Conservation (phyloP, 2,113 vertebrate species). For the Cyrtonyx montezumae region DNA sequence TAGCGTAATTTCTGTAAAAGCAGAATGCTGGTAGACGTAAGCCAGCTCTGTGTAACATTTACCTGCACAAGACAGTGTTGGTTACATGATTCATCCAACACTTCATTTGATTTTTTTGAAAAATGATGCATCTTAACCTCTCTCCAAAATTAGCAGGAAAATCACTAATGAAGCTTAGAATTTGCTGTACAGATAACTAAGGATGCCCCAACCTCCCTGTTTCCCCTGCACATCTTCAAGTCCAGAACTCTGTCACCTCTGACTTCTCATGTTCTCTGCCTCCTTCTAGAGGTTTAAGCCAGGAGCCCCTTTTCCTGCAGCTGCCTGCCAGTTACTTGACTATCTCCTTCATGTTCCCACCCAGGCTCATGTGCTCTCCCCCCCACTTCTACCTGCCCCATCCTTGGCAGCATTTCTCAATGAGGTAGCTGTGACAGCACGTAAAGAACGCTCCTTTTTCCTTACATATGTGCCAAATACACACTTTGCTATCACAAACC, state of each 20-base stretch:
- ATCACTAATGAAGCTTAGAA: background rate
- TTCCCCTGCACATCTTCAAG: background rate
- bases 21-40: background rate
- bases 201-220: background rate
- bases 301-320: background rate
- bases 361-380: background rate
- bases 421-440: background rate
- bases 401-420: background rate
- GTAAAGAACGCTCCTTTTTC: background rate
- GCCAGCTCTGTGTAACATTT: background rate
- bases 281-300: background rate
- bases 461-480: background rate
- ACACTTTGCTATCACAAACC: conserved; percentile 7
- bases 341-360: background rate
- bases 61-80: background rate
- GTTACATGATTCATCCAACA: background rate
- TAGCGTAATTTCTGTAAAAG: background rate
- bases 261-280: background rate
- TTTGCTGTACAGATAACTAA: background rate
- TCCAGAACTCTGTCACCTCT: background rate
- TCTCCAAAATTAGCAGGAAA: background rate
- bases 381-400: background rate
- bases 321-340: background rate
- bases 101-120: background rate
- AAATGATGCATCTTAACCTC: background rate